phyloP scores from a whole-genome alignment of 2,888 invertebrate genomes.

The Aleiodes leptofemur region DNA sequence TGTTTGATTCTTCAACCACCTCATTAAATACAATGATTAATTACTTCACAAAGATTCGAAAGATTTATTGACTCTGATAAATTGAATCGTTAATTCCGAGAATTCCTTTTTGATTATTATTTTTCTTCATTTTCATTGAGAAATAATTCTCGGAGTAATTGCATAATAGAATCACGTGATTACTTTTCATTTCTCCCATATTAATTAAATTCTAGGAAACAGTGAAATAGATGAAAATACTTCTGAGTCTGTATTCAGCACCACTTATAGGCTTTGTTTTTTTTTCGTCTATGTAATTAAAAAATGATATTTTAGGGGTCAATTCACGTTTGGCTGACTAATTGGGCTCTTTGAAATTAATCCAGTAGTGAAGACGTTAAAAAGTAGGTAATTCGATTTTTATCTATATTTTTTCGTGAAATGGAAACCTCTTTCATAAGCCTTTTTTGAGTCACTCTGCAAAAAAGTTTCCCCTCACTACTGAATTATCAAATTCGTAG shows the following conservation, averaged over 20 bases:
- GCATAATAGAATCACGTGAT: slow-evolving; percentile 15
- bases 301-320: not conserved
- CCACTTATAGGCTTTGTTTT: slow-evolving; percentile 12
- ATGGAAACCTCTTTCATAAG: too few species aligned
- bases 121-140: not conserved
- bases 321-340: not conserved
- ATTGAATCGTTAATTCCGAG: slow-evolving; percentile 33
- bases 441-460: too few species aligned
- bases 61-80: slow-evolving; percentile 40
- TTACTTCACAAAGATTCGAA: slow-evolving; percentile 18
- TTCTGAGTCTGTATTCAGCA: slow-evolving; percentile 20
- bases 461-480: too few species aligned
- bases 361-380: too few species aligned
- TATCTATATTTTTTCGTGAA: too few species aligned
- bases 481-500: too few species aligned
- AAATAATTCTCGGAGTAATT: slow-evolving; percentile 10
- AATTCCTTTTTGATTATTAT: slow-evolving; percentile 4
- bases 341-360: not conserved
- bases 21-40: slow-evolving; percentile 11
- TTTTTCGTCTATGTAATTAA: not conserved
- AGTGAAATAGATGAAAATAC: slow-evolving; percentile 8
- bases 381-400: too few species aligned
- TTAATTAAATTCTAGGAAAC: slow-evolving; percentile 6
- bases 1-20: slow-evolving; percentile 2
- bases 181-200: not conserved